These are phyloP conservation scores for Stictonetta naevosa DNA, from an alignment of 2,113 vertebrate species.

Conservation along the genomic window DNA sequence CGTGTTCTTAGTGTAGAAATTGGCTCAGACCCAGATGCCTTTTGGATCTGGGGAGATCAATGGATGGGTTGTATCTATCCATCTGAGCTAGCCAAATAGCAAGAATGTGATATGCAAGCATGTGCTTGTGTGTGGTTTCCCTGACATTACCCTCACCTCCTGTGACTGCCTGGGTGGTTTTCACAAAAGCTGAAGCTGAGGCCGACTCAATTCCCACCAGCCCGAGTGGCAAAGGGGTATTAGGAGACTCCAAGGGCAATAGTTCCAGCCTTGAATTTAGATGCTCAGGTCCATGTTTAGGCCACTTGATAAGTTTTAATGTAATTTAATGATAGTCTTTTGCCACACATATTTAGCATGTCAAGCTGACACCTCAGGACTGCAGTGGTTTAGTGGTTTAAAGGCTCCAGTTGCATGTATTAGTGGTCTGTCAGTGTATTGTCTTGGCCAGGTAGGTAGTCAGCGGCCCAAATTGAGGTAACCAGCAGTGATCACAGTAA, in stretches of 20 bases:
- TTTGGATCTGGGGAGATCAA: constrained; percentile 13
- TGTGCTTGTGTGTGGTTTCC: neutral
- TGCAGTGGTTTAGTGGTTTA: neutral
- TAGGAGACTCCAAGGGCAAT: neutral
- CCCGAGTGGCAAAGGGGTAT: neutral
- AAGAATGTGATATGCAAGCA: constrained; percentile 13
- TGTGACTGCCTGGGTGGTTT: neutral
- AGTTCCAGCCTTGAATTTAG: neutral
- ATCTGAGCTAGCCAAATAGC: neutral
- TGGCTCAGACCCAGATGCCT: neutral
- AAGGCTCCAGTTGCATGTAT: neutral
- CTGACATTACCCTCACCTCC: neutral
- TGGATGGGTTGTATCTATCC: neutral
- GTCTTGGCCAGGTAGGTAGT: neutral
- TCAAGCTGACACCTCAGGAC: neutral
- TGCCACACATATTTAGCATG: neutral
- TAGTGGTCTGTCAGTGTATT: neutral
- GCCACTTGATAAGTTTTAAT: neutral
- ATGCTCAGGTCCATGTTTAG: neutral
- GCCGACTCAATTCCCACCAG: neutral
- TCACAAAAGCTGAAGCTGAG: neutral
- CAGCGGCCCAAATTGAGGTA: neutral
- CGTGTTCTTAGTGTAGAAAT: neutral
- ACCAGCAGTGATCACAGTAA: neutral
- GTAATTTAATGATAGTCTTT: neutral